These are phyloP conservation scores for Callipepla californica DNA, from an alignment of 2,113 vertebrate genomes.

Conservation along the genomic window DNA sequence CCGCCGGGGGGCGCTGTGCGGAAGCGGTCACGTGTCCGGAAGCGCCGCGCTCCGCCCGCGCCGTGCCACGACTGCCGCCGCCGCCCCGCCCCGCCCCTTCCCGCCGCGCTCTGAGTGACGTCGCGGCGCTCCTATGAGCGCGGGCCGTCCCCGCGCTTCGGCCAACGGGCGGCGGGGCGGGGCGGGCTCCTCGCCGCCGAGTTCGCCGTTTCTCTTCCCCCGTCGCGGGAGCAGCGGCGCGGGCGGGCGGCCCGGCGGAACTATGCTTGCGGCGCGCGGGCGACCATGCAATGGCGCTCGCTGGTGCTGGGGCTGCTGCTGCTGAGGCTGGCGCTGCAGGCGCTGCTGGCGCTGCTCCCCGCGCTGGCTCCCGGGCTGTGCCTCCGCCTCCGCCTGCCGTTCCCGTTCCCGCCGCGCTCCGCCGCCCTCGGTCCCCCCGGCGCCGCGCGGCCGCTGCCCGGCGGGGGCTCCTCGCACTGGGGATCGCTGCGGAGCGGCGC, in stretches of 20 bases:
- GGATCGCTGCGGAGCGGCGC: constrained; percentile 41
- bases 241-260: neutral
- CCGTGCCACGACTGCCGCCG: too few species aligned
- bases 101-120: too few species aligned
- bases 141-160: too few species aligned
- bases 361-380: constrained; percentile 88
- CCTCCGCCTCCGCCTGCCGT: constrained; percentile 80
- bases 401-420: constrained; percentile 10
- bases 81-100: too few species aligned
- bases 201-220: neutral
- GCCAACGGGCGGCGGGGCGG: too few species aligned
- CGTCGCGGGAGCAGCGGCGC: neutral
- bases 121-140: too few species aligned
- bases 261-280: constrained; percentile 30
- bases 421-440: neutral
- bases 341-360: constrained; percentile 85
- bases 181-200: too few species aligned
- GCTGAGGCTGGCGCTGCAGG: constrained; percentile 86
- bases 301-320: constrained; percentile 90
- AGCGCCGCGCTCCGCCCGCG: too few species aligned
- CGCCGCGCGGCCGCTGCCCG: neutral
- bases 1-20: too few species aligned
- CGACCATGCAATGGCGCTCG: constrained; percentile 96
- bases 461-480: neutral
- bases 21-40: too few species aligned